Base-by-base conservation (phyloP, 2,888 invertebrate species). In the Philonicus albiceps region DNA sequence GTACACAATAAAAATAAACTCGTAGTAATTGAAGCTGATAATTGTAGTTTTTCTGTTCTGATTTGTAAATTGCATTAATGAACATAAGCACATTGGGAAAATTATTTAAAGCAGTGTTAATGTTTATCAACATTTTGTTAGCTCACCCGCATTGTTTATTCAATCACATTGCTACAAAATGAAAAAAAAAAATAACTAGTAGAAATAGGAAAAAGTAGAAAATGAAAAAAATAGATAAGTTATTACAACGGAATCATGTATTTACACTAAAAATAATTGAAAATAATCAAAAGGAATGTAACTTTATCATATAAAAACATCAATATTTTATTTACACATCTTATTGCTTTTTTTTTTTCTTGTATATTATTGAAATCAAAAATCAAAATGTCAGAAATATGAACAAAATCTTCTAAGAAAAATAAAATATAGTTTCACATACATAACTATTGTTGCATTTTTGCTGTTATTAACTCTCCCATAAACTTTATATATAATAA, bases 181-280 rank as follows among this genome's bases (percentile, higher is more conserved):
- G n/a, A 49, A 84, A 74, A 74, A 27, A n/a, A 53, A 16, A 11
- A 43, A 11, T 5, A 19, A 27, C 22, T 4, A 64, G 11, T 73
- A 83, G 49, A 80, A 73, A 81, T 22, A 30, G 80, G 31, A 73
- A 49, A 31, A 83, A 27, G 75, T 31, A 80, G 22, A 43, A 40
- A 73, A 43, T 87, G 43, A 85, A 81, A 81, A 40, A 72, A 73
- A 72, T n/a, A 76, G 19, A 19, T 74, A 81, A 43, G 22, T 34
- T 64, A 86, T 64, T 43, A 76, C 37, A 43, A 40, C 64, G 76
- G 64, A 53, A 78, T 87, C 34, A 85, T 64, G 49, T 87, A 87
- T 72, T 75, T 75, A 72, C 53, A 80, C 27, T 84, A 84, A 86
- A 86, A 76, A 73, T 34, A 83, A 53, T 34, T 74, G 64, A 19